These are phyloP conservation scores for Phalacrocorax brasilianus DNA, from an alignment of 2,113 vertebrate genomes.

Conservation along the genomic window DNA sequence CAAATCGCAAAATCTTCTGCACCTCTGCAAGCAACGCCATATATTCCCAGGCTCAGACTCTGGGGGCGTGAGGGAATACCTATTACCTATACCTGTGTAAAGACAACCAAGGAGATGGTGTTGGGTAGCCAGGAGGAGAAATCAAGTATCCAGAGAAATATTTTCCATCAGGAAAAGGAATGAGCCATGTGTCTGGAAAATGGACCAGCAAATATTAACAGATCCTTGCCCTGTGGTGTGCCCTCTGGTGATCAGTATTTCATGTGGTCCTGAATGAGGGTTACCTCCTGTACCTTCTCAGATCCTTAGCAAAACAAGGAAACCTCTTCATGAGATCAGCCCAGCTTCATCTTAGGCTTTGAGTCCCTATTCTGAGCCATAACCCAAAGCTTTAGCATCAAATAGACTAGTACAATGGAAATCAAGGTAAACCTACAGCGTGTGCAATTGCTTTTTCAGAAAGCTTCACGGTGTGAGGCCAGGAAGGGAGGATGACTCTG, in stretches of 20 bases:
- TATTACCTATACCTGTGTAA: neutral
- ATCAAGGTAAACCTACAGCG: neutral
- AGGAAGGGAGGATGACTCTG: neutral
- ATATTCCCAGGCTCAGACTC: neutral
- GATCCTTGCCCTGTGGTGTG: neutral
- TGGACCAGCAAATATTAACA: neutral
- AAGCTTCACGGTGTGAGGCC: neutral
- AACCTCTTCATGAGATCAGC: neutral
- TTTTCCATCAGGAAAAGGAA: neutral
- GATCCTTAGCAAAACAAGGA: neutral
- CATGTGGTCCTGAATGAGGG: neutral
- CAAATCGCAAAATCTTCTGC: neutral
- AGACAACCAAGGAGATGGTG: neutral
- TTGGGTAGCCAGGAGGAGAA: neutral
- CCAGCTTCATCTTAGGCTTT: neutral
- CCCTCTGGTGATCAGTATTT: neutral
- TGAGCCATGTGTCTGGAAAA: neutral
- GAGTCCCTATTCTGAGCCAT: neutral
- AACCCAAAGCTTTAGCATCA: neutral
- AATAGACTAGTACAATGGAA: neutral
- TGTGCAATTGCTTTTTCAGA: neutral
- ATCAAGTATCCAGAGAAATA: neutral
- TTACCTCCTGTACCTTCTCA: neutral
- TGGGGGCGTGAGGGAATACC: neutral
- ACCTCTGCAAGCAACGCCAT: neutral